Conservation (phyloP, 1,140 invertebrate species). For the Brachionus asplanchnoidis region DNA sequence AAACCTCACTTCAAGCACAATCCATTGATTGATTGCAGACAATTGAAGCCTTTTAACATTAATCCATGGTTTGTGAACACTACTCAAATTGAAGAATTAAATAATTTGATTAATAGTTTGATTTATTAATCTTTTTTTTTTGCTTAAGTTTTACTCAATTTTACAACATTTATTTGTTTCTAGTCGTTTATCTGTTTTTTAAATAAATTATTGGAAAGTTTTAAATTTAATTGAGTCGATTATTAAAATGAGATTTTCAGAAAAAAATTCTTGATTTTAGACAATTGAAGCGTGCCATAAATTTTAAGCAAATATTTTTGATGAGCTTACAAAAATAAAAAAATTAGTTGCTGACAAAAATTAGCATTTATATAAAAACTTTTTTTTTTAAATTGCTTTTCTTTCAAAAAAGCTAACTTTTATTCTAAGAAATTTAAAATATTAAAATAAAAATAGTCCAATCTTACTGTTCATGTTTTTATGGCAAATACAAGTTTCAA, state of each 20-base stretch:
- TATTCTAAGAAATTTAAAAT: too few relatives aligned
- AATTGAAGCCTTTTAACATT: neutral
- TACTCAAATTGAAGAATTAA: neutral
- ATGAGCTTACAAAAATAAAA: too few relatives aligned
- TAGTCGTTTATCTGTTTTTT: neutral
- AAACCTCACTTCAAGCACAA: neutral
- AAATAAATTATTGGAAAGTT: conserved; percentile 3
- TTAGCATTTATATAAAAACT: too few relatives aligned
- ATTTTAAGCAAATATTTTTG: too few relatives aligned
- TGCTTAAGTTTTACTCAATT: neutral
- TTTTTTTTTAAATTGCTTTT: too few relatives aligned
- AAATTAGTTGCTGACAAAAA: too few relatives aligned
- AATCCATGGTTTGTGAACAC: conserved; percentile 16
- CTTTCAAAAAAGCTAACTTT: too few relatives aligned
- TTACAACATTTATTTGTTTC: neutral
- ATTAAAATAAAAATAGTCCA: too few relatives aligned
- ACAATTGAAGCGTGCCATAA: too few relatives aligned
- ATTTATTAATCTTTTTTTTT: neutral
- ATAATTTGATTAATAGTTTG: neutral
- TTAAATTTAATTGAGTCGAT: neutral
- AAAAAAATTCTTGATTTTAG: too few relatives aligned
- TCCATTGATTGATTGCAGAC: conserved; percentile 10
- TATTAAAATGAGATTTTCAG: neutral
- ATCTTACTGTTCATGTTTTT: too few relatives aligned
- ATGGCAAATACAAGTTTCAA: too few relatives aligned